Base-by-base conservation (phyloP, 2,888 invertebrate genomes). In the Ypsolopha scabrella region DNA sequence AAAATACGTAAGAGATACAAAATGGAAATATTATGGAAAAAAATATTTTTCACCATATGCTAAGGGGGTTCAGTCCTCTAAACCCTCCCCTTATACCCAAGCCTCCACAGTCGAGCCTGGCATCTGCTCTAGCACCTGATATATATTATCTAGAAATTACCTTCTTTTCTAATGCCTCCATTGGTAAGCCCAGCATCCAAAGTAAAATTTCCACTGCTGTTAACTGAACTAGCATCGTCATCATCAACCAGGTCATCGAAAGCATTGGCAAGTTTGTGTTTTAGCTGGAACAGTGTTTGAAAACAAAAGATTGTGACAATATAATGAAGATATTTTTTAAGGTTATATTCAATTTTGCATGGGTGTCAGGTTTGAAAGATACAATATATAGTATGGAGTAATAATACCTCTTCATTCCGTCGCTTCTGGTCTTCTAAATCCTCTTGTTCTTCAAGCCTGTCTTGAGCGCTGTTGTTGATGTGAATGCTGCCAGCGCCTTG, bases 231-330 rank as follows among this genome's bases (percentile, higher is more conserved):
- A 41, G 82, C 89, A 56, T 91, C 90, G 57, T 91, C 91, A 54
- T 92, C 91, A 54, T 91, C 90, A 53, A 87, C 78, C 43, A 93
- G 82, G 64, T 92, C 92, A 59, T 91, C 90, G 64, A 93, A 90
- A n/a, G 89, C 92, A 68, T 89, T 90, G 55, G 85, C 88, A 51
- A 93, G 70, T 55, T 91, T 78, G 63, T 90, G 86, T 58, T 90
- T 83, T 38, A 93, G 71, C 93, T 93, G 62, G 52, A 85, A 79
- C 53, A 57, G 7, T n/a, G 14, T 10, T n/a, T 33, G 46, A 6
- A 48, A 48, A 52, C 37, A n/a, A 50, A 50, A 48, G n/a, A 3
- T 24, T 24, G 24, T 24, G 24, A 4, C 24, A 24, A 24, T 24
- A 24, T 3, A 24, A 24, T 3, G 24, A 24, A 24, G 24, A 24